Base-by-base conservation (phyloP, 2,113 vertebrate species). In the Cichladusa arquata region DNA sequence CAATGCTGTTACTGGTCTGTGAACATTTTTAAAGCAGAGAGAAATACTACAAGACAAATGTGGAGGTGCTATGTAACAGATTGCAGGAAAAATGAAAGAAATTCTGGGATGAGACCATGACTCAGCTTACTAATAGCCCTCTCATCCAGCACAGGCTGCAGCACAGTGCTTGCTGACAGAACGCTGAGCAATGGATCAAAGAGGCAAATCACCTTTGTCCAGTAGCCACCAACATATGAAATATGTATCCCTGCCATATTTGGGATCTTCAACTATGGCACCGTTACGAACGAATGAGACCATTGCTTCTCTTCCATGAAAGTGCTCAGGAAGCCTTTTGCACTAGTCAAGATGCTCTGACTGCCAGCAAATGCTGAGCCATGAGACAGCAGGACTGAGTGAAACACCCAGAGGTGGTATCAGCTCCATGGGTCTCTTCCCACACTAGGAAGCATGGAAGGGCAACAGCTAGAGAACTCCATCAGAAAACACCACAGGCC, bases 301-400 rank as follows among this genome's bases (percentile, higher is more conserved):
- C n/a, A 48, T 9, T 57, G 54, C 31, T 58, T 15, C 19, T 40
- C 19, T 50, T 56, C 31, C 19, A n/a, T 19, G 25, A 56, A 53
- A 34, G 9, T 11, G n/a, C 8, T 40, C 16, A 8, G 50, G 31
- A 83, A 92, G 11, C 11, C 56, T 24, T 51, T 2, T 65, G 26
- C 36, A 29, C 16, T 6, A 44, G 24, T 44, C 33, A 57, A 14
- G 77, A 48, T 18, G 14, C 14, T 1, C 1, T 51, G 17, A n/a
- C 44, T 57, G 40, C 60, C 77, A 57, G 8, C 12, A 53, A 34
- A 40, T 13, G 26, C 40, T 40, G 50, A 15, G 11, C n/a, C 18
- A 22, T 3, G 8, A 60, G 53, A 82, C 1, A 70, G 11, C 6
- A n/a, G 1, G 4, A 70, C 0, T 0, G 1, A 93, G 15, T 33